These are phyloP conservation scores for Lypha dubia DNA, from an alignment of 2,888 invertebrate genomes.

Conservation along the genomic window DNA sequence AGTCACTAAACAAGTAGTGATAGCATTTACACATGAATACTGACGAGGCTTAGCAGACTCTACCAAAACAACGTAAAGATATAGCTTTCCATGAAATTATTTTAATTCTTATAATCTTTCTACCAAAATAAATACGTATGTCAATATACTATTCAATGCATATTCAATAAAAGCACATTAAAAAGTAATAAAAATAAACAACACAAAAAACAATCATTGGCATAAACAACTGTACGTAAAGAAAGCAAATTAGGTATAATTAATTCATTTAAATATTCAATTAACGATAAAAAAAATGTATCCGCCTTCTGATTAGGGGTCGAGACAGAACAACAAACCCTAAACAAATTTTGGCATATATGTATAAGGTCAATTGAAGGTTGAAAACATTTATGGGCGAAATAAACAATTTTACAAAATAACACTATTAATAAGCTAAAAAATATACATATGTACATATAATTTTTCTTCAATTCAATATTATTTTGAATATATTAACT, in stretches of 20 bases:
- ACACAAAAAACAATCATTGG: not conserved
- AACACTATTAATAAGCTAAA: not conserved
- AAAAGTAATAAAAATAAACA: not conserved
- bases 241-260: not conserved
- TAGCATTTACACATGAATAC: no score
- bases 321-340: not conserved
- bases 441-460: not conserved
- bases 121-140: no score
- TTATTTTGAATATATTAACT: not conserved
- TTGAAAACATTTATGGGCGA: conserved; percentile 25
- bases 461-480: not conserved
- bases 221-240: not conserved
- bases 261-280: not conserved
- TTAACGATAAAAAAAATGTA: conserved; percentile 2
- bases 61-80: no score
- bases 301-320: not conserved
- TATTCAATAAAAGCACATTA: not conserved
- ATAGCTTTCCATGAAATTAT: no score
- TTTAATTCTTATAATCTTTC: no score
- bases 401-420: conserved; percentile 3
- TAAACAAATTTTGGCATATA: not conserved
- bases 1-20: no score
- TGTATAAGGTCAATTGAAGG: conserved; percentile 64
- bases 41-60: no score
- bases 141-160: no score